Percentiles rank a stretch among this genome's conserved stretches.
phyloP scores from a whole-genome alignment of 2,113 vertebrate genomes.

The Lophius piscatorius region DNA sequence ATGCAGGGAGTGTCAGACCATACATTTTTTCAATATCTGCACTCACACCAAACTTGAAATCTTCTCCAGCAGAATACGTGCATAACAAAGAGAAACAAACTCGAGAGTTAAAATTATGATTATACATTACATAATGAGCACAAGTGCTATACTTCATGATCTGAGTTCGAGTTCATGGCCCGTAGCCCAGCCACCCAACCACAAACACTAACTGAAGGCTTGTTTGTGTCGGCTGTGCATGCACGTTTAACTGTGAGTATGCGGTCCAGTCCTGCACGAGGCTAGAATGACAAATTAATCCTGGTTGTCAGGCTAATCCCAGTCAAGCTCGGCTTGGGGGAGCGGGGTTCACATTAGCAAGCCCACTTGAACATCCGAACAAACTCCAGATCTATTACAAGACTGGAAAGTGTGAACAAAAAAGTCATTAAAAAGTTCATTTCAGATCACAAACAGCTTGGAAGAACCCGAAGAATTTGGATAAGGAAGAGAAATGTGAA shows the following conservation, averaged over 20 bases:
- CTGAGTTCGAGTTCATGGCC: neutral
- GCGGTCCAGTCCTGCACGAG: constrained; percentile 1
- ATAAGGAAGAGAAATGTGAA: too few species aligned
- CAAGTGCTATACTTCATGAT: neutral
- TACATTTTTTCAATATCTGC: constrained; percentile 4
- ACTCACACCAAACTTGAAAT: too few species aligned
- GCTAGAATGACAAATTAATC: constrained; percentile 41
- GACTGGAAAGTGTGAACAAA: neutral
- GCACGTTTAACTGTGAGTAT: neutral
- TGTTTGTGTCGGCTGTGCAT: neutral
- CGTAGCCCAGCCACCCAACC: neutral
- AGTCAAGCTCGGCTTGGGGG: constrained; percentile 32
- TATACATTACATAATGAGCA: neutral
- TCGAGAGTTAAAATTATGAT: neutral
- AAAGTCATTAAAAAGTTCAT: neutral
- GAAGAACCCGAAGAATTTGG: neutral
- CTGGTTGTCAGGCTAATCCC: constrained; percentile 24
- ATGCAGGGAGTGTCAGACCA: constrained; percentile 39
- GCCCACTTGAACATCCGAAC: neutral
- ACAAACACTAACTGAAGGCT: neutral
- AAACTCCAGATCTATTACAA: neutral
- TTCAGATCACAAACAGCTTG: neutral
- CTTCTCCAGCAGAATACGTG: neutral
- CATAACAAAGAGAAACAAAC: neutral
- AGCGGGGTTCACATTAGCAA: constrained; percentile 12